A percentile compares a stretch with the other conserved stretches of the same genome.
Conservation (phyloP, 2,888 invertebrate genomes). For the Salpingus planirostris region DNA sequence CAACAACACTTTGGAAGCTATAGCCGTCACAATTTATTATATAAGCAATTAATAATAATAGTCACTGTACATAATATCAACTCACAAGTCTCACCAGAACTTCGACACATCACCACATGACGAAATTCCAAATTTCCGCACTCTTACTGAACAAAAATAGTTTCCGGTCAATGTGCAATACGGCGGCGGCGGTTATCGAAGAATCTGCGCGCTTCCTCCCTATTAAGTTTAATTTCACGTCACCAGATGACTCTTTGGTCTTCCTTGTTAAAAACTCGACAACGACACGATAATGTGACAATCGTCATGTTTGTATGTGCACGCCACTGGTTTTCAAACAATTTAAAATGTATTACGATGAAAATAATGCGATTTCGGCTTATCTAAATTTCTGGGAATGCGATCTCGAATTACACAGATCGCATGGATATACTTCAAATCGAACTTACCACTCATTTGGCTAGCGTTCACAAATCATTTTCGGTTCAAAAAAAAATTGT, state of each 20-base stretch:
- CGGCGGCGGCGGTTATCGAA: conserved; percentile 11
- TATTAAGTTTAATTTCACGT: conserved; percentile 40
- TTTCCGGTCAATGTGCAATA: conserved; percentile 32
- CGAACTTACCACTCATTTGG: conserved; percentile 41
- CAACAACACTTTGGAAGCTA: conserved; percentile 6
- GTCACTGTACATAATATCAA: not conserved
- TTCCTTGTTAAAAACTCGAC: conserved; percentile 41
- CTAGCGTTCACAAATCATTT: conserved; percentile 37
- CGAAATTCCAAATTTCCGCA: conserved; percentile 1
- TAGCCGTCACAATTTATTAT: not conserved
- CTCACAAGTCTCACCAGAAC: not conserved
- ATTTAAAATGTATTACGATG: no score
- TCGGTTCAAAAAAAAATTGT: no score
- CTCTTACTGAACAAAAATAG: conserved; percentile 17
- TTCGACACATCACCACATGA: not conserved
- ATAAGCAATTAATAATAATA: not conserved
- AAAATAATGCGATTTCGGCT: no score
- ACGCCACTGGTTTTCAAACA: conserved; percentile 30
- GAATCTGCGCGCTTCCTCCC: conserved; percentile 23
- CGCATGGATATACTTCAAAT: conserved; percentile 41
- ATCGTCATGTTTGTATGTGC: conserved; percentile 28
- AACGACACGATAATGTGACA: conserved; percentile 36
- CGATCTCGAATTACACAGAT: conserved; percentile 25
- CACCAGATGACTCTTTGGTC: conserved; percentile 42
- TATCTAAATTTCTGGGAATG: conserved; percentile 43